Base-by-base conservation (phyloP, 2,888 invertebrate species). In the Platerodrilus igneus region DNA sequence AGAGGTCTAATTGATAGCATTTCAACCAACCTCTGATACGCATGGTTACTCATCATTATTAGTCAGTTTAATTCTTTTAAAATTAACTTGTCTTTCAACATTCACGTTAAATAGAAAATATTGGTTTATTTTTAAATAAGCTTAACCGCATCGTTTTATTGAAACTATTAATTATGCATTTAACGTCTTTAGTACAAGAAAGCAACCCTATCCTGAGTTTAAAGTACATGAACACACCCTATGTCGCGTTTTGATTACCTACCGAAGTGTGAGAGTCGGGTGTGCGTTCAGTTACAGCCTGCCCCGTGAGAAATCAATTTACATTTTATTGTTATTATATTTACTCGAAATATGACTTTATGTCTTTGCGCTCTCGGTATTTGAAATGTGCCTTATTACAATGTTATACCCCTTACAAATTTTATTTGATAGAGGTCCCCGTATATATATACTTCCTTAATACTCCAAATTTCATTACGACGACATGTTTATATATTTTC, bases 291-390 rank as follows among this genome's bases (percentile, higher is more conserved):
- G 54, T 51, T 57, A 48, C 52, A 60, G 53, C 54, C 57, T 58
- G 59, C 62, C 64, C 64, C 64, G 60, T 64, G 66, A 64, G 64
- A 66, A 64, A 65, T 65, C 65, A 65, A 65, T 65, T 65, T 63
- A 53, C 57, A 60, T 63, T 65, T 65, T 65, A 65, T 65, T 65
- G 63, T 63, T 65, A 64, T 65, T 64, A 63, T 63, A 64, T 65
- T 63, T 64, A 65, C 63, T 64, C 52, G 57, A 62, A 64, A 62
- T 59, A 62, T 55, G 59, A 43, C 37, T 62, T 58, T 57, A 56
- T 56, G 39, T 51, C 53, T 44, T 51, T 47, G 55, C 35, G 34
- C 39, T 47, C 44, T n/a, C n/a, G n/a, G 53, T 55, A 56, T 56
- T 54, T 56, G 49, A 53, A 46, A 52, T 55, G 56, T 53, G 56